phyloP scores from a whole-genome alignment of 2,113 vertebrate species.

The Promerops cafer region DNA sequence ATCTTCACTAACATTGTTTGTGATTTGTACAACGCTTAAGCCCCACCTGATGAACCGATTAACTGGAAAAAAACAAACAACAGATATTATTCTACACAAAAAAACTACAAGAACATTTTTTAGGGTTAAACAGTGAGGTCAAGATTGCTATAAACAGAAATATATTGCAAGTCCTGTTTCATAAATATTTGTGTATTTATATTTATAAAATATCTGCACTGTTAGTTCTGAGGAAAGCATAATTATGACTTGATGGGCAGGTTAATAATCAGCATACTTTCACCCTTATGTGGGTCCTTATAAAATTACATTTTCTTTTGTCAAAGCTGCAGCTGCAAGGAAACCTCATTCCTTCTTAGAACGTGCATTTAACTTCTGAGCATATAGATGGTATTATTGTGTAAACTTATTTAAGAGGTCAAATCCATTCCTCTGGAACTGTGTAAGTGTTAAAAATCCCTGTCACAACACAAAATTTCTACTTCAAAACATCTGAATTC shows the following conservation, averaged over 20 bases:
- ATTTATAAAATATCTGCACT: not conserved
- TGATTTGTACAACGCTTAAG: not conserved
- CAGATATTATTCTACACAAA: not conserved
- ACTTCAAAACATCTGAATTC: not conserved
- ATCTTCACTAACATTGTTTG: not conserved
- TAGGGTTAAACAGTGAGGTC: not conserved
- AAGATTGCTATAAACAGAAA: not conserved
- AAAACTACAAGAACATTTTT: not conserved
- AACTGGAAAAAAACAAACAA: not conserved
- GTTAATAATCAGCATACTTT: not conserved
- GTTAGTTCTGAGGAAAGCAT: not conserved
- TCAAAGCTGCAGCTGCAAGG: not conserved
- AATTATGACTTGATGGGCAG: not conserved
- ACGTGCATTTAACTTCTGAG: not conserved
- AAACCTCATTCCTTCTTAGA: not conserved
- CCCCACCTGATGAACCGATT: not conserved
- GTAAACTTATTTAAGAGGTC: not conserved
- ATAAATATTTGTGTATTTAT: constrained; percentile 14
- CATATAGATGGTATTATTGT: not conserved
- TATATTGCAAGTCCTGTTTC: not conserved
- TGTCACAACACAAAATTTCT: not conserved
- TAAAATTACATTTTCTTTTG: not conserved
- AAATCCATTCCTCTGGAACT: not conserved
- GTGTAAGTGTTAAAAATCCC: not conserved
- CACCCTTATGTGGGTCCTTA: not conserved